These are phyloP conservation scores for Incurvaria masculella DNA, from an alignment of 2,888 invertebrate genomes.

Conservation along the genomic window DNA sequence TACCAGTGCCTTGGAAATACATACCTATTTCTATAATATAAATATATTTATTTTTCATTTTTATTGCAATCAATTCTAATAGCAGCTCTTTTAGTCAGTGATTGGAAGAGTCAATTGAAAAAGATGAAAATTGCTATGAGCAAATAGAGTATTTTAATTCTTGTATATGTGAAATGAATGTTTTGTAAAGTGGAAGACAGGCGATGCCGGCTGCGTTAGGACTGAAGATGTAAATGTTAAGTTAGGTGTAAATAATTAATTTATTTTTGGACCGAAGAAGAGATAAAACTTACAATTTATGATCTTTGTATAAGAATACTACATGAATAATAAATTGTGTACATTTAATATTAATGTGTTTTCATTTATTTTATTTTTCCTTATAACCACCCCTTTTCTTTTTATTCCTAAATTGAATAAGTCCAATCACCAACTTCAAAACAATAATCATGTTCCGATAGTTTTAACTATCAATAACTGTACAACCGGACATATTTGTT, in stretches of 20 bases:
- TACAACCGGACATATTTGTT: no score
- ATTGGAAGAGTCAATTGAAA: constrained; percentile 46
- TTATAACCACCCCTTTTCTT: no score
- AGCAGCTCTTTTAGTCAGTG: constrained; percentile 19
- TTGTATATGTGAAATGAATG: not conserved
- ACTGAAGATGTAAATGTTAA: constrained; percentile 36
- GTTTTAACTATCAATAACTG: no score
- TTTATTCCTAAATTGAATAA: no score
- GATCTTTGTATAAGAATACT: constrained; percentile 49
- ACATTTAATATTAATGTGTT: constrained; percentile 47
- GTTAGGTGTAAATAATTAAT: constrained; percentile 30
- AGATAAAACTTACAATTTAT: constrained; percentile 51
- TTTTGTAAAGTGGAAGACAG: constrained; percentile 9
- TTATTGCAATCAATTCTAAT: not conserved
- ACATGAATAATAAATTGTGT: constrained; percentile 56
- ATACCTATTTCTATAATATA: constrained; percentile 49
- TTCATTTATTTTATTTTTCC: constrained; percentile 36
- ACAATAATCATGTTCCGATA: no score
- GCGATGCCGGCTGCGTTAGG: constrained; percentile 43
- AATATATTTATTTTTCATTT: constrained; percentile 20
- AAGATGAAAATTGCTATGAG: constrained; percentile 26
- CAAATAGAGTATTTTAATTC: not conserved
- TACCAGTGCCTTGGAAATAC: constrained; percentile 55
- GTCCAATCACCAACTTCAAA: no score
- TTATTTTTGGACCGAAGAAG: constrained; percentile 45